Base-by-base conservation (phyloP, 2,797 vertebrate genomes). In the Urocyon cinereoargenteus region DNA sequence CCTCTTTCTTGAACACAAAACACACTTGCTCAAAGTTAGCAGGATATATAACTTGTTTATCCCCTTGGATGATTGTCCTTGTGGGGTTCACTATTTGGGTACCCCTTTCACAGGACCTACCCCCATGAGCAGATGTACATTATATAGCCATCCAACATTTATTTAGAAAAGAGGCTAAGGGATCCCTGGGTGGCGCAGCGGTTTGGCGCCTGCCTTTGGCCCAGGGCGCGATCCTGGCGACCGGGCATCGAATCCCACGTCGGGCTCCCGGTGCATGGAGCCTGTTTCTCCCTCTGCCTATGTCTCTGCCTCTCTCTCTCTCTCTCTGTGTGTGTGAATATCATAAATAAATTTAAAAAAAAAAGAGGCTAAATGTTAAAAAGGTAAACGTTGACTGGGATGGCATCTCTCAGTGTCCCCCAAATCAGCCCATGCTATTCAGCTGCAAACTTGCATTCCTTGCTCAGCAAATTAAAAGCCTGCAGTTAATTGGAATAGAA, bases 1-100 rank as follows among this genome's bases (percentile, higher is more conserved):
- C 21, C 31, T 92, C 62, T 73, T 96, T 34, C 40, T 73, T 61
- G 70, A 12, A 72, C n/a, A 59, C n/a, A 86, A 92, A 92, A 68
- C 77, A 91, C 62, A 26, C 4, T 91, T 64, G 55, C 9, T 87
- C 64, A 62, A 70, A 40, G 55, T 75, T 79, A 88, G 59, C 57
- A 79, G 34, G 68, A 75, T 73, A 31, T 3, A 18, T 40, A 94
- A 79, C 31, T 64, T 59, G 21, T 26, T 66, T 66, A 28, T 61
- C 16, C 6, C 19, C 51, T 73, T 87, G 49, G 18, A 70, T 72
- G n/a, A 72, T 64, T 70, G 40, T 40, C 55, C 85, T 78, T 53
- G 61, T 84, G 82, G 36, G 10, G 24, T 53, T 89, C 53, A 36
- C 34, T 31, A 53, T 81, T 53, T 51, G n/a, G 36, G 9, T 31